A percentile compares a stretch with the other conserved stretches of the same genome.
These are phyloP conservation scores for Phataginus tricuspis DNA, from an alignment of 2,797 vertebrate genomes.

Conservation along the genomic window DNA sequence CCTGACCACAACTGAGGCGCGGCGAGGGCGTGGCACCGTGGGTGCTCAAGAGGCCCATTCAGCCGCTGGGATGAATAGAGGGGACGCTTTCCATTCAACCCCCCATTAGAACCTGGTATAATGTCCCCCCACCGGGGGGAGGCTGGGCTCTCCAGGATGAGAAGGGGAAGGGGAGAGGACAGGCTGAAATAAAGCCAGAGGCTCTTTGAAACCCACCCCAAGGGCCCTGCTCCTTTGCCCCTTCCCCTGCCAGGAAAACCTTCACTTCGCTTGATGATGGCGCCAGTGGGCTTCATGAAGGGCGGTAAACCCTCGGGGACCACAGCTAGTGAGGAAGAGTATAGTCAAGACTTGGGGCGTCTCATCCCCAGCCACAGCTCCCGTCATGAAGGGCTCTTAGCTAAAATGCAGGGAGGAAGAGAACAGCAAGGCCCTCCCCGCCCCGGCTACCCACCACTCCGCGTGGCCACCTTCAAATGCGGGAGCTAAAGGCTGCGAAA, in stretches of 20 bases:
- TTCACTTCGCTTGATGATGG: slow-evolving; percentile 84
- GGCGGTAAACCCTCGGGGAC: slow-evolving; percentile 81
- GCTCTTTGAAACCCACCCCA: slow-evolving; percentile 68
- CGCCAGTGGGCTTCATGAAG: slow-evolving; percentile 82
- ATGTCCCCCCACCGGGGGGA: slow-evolving; percentile 85
- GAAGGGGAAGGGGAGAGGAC: slow-evolving; percentile 84
- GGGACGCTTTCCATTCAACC: slow-evolving; percentile 84
- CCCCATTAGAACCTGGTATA: slow-evolving; percentile 85
- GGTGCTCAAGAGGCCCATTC: slow-evolving; percentile 66
- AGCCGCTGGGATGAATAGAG: slow-evolving; percentile 83
- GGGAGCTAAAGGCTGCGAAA: not conserved
- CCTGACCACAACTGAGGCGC: slow-evolving; percentile 87
- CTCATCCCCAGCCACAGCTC: slow-evolving; percentile 68
- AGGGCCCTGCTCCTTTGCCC: slow-evolving; percentile 79
- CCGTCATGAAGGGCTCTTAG: slow-evolving; percentile 19
- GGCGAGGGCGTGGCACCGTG: slow-evolving; percentile 67
- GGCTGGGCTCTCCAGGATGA: slow-evolving; percentile 84
- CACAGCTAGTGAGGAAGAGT: slow-evolving; percentile 78
- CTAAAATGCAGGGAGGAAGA: slow-evolving; percentile 84
- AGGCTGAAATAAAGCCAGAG: slow-evolving; percentile 54
- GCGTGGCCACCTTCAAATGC: not conserved
- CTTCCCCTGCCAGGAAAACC: slow-evolving; percentile 84
- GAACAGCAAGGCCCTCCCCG: slow-evolving; percentile 42
- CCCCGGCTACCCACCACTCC: slow-evolving; percentile 55
- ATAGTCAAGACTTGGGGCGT: slow-evolving; percentile 82